Percentiles rank a stretch among this genome's conserved stretches.
These are phyloP conservation scores for Eupithecia exiguata DNA, from an alignment of 2,888 invertebrate genomes.

Conservation along the genomic window DNA sequence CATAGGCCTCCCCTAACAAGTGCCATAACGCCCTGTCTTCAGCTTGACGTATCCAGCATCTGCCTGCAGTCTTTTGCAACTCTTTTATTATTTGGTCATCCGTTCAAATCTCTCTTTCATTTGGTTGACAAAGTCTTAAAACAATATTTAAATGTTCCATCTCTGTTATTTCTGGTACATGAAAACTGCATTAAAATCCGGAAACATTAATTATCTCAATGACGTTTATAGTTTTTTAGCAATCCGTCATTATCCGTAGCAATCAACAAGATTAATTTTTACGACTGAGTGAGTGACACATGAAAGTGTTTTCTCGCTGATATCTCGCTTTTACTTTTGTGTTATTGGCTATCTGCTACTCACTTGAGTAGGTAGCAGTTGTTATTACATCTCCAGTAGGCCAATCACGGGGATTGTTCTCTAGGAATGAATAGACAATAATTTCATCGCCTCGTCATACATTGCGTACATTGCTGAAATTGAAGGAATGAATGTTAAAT, in stretches of 20 bases:
- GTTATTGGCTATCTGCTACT: background rate
- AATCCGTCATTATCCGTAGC: too few species aligned
- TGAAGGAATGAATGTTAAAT: too few species aligned
- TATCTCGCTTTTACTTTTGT: background rate
- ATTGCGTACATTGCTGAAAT: too few species aligned
- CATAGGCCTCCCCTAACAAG: too few species aligned
- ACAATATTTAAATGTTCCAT: background rate
- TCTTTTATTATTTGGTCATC: background rate
- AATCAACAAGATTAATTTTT: slow-evolving; percentile 9
- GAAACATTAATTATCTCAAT: slow-evolving; percentile 22
- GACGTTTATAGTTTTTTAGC: slow-evolving; percentile 15
- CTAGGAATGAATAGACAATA: too few species aligned
- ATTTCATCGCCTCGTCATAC: too few species aligned
- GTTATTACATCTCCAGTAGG: background rate
- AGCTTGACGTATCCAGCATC: too few species aligned
- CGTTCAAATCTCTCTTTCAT: background rate
- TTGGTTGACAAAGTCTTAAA: slow-evolving; percentile 1
- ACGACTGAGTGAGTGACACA: slow-evolving; percentile 4
- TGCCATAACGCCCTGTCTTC: too few species aligned
- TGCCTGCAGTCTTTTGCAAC: background rate
- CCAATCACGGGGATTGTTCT: too few species aligned
- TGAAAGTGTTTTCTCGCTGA: background rate
- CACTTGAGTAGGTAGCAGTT: background rate
- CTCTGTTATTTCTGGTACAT: background rate
- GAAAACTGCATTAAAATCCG: slow-evolving; percentile 16